Base-by-base conservation (phyloP, 2,888 invertebrate species). In the Choreutis nemorana region DNA sequence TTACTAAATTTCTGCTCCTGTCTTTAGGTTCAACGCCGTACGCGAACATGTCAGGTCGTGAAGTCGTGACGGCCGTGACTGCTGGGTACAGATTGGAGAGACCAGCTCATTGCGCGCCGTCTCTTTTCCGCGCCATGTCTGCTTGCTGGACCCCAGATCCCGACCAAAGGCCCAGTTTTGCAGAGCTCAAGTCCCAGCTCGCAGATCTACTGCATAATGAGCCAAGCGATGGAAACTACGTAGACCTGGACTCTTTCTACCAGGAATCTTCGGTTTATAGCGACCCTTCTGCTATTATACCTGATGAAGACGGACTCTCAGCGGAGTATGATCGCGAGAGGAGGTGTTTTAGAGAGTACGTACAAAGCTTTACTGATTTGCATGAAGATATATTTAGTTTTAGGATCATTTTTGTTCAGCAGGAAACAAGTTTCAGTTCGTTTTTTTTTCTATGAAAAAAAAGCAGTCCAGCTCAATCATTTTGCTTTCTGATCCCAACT, bases 41-140 rank as follows among this genome's bases (percentile, higher is more conserved):
- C 65, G 89, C 90, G n/a, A 86, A 88, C 34, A 86, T 92, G 83
- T 87, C 89, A 1, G 91, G 91, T 0, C 84, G 90, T 6, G 90
- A 91, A 54, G 91, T 92, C n/a, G 84, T 91, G 57, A 82, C 89
- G 5, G 84, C 87, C 20, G 90, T 92, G 26, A 85, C 90, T 12
- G 87, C 86, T 44, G 92, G 91, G 13, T 85, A 89, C 55, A 81
- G 91, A 0, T 83, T 91, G 32, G 89, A 90, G 49, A 81, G 90
- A 29, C 92, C 92, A 1, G 83, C 86, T 31, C 90, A 91, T 65
- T 91, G 90, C 65, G 85, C 87, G 42, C 86, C 87, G 1, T 67
- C 64, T 30, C 58, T 80, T 10, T 79, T 79, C 55, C 63, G 65
- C 35, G 77, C 77, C 25, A 78, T 79, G 79, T 73, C 75, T 45